Evolutionary conservation across 2,888 invertebrate species (phyloP), one percentile per base, ranked within the genome.

Genomic region (Thecocarcelia acutangulata): DNA sequence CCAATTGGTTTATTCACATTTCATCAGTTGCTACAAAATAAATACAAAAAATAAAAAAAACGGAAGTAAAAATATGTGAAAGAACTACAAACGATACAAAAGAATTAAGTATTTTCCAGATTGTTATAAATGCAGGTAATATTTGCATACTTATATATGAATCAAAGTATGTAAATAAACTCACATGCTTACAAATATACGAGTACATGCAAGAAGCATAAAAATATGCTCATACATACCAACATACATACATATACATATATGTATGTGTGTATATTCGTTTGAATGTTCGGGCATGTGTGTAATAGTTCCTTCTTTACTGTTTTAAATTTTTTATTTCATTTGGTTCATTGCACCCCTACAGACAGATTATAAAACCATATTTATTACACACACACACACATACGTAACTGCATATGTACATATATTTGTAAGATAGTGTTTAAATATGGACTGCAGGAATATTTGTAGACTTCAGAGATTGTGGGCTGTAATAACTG

Each of bases 281-380:
- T 44, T n/a, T 42, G 28, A 13, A 24, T 48, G 54, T 73, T 69
- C 42, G 59, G 21, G 64, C 54, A 74, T 28, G 64, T 77, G 54
- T 61, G 46, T 52, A 61, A 69, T 73, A 78, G 5, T 76, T 48
- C 9, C 54, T 70, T 61, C 24, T 44, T 63, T 56, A 8, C 9
- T 15, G 24, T 15, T 61, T 63, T 54, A 46, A 63, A 28, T 61
- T 44, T 56, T 48, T 75, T 66, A 50, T 66, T 58, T 74, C 48
- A 80, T 83, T 84, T 70, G 80, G 83, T 83, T 84, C 84, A 85
- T 84, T 84, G 83, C 84, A 83, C 84, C 84, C 73, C 66, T 64
- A 72, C 70, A 79, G 69, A 59, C 44, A 73, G 78, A 81, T 83
- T 84, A 81, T 69, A 64, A 82, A 84, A 81, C 61, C 72, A 80